phyloP scores from a whole-genome alignment of 37 sponge, comb jelly and placozoan species.

The Chondrosia reniformis region DNA sequence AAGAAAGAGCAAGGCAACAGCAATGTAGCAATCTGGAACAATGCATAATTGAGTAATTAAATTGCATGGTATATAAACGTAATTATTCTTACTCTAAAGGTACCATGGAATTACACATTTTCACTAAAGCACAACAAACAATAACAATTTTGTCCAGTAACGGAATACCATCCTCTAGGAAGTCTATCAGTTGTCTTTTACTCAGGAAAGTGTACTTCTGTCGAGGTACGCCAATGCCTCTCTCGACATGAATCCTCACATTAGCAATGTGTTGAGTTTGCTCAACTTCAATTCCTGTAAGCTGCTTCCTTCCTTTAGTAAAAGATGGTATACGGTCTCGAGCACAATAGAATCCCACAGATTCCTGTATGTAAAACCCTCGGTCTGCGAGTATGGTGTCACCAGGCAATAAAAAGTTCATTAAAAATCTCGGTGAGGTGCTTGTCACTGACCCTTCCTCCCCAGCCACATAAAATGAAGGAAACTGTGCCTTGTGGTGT shows the following conservation, averaged over 20 bases:
- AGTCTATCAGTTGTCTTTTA: conserved; percentile 22
- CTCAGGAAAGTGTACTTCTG: conserved; percentile 38
- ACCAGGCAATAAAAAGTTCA: conserved; percentile 10
- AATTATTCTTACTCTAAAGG: conserved; percentile 34
- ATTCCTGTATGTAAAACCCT: conserved; percentile 16
- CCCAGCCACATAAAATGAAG: conserved; percentile 6
- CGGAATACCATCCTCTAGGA: not conserved
- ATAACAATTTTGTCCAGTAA: conserved; percentile 42
- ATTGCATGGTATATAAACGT: too few species aligned
- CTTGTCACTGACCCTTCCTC: conserved; percentile 29
- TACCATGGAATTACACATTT: conserved; percentile 43
- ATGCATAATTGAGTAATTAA: too few species aligned
- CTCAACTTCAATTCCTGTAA: conserved; percentile 49
- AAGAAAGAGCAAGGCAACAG: too few species aligned
- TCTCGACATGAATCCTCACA: conserved; percentile 58
- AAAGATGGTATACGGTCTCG: conserved; percentile 5
- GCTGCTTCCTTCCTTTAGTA: conserved; percentile 43
- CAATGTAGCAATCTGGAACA: too few species aligned
- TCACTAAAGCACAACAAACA: conserved; percentile 45
- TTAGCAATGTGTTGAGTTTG: conserved; percentile 41
- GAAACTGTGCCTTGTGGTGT: conserved; percentile 6
- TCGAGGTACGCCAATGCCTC: conserved; percentile 32
- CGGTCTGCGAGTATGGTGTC: conserved; percentile 28
- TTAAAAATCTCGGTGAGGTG: not conserved
- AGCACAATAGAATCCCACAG: conserved; percentile 19